Evolutionary conservation across 2,113 vertebrate species (phyloP), one percentile per base, ranked within the genome.

Genomic region (Dipodomys stephensi): DNA sequence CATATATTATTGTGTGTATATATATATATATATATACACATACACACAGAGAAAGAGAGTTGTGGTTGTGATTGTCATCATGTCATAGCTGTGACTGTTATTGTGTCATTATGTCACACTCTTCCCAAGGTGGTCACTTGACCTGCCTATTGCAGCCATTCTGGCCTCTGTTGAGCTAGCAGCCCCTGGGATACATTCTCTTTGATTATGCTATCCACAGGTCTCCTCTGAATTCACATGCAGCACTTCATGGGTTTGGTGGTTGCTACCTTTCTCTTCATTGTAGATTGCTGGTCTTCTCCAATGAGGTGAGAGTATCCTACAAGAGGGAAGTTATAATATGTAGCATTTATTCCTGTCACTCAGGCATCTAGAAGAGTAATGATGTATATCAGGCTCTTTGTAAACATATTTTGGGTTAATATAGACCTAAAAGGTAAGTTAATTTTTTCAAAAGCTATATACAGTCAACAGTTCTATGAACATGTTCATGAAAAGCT

Each of bases 121-220:
- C 53, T 65, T 27, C 22, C 12, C 12, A n/a, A 19, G 22, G 32
- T 7, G 10, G 12, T 39, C 60, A 30, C 57, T 20, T 25, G 53
- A 79, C 3, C 19, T 20, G 0, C n/a, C n/a, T n/a, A 22, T 32
- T 25, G 53, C 78, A 44, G 12, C 23, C 13, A 6, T 22, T 27
- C 79, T 32, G n/a, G 53, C 30, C 46, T 84, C 57, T 30, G 46
- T 32, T 65, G 15, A 1, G 22, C 18, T 57, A 11, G 15, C 53
- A 16, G 23, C 32, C 2, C 27, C 9, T 30, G 20, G 7, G 32
- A 46, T 19, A 22, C 3, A 67, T 0, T 2, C 2, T 15, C 32
- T 7, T 27, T 22, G 23, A 44, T 46, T 3, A 23, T 8, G 4
- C 1, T 2, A 23, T 6, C 60, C 13, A 60, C 68, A 60, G 2